These are phyloP conservation scores for Philopedon plagiatum DNA, from an alignment of 2,888 invertebrate genomes.

Conservation along the genomic window DNA sequence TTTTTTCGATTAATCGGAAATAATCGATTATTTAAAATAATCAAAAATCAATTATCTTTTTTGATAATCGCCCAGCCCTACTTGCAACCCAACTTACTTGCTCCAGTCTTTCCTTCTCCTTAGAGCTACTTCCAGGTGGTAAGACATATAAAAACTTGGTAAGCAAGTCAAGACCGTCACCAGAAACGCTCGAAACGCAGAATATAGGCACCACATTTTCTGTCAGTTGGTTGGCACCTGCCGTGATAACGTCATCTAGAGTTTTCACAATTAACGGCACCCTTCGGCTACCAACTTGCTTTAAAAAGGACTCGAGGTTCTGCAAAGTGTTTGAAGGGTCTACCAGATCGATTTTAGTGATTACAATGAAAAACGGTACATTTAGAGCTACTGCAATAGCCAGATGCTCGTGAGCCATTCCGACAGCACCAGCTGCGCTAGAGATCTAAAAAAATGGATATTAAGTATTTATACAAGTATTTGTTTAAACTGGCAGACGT, in stretches of 20 bases:
- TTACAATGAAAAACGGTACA: slow-evolving; percentile 92
- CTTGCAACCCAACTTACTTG: slow-evolving; percentile 73
- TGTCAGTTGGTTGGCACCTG: slow-evolving; percentile 77
- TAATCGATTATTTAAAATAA: too few species aligned
- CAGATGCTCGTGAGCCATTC: slow-evolving; percentile 92
- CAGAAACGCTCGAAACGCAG: slow-evolving; percentile 92
- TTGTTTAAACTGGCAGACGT: too few species aligned
- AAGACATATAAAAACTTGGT: slow-evolving; percentile 90
- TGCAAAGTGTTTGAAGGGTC: slow-evolving; percentile 71
- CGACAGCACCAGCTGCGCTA: slow-evolving; percentile 83
- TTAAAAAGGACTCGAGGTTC: slow-evolving; percentile 75
- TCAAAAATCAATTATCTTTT: too few species aligned
- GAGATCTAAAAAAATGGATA: slow-evolving; percentile 74
- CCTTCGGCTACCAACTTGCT: slow-evolving; percentile 76
- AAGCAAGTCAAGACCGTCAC: slow-evolving; percentile 85
- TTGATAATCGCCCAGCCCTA: too few species aligned
- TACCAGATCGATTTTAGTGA: slow-evolving; percentile 95
- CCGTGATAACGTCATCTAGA: slow-evolving; percentile 83
- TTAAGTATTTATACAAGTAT: too few species aligned
- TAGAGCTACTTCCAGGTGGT: slow-evolving; percentile 75
- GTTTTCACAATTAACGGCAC: slow-evolving; percentile 77
- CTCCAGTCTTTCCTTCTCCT: slow-evolving; percentile 80
- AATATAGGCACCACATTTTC: slow-evolving; percentile 84
- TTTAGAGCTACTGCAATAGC: slow-evolving; percentile 85
- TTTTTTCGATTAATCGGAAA: too few species aligned